Conservation (phyloP, 2,888 invertebrate genomes). For the Automeris io region DNA sequence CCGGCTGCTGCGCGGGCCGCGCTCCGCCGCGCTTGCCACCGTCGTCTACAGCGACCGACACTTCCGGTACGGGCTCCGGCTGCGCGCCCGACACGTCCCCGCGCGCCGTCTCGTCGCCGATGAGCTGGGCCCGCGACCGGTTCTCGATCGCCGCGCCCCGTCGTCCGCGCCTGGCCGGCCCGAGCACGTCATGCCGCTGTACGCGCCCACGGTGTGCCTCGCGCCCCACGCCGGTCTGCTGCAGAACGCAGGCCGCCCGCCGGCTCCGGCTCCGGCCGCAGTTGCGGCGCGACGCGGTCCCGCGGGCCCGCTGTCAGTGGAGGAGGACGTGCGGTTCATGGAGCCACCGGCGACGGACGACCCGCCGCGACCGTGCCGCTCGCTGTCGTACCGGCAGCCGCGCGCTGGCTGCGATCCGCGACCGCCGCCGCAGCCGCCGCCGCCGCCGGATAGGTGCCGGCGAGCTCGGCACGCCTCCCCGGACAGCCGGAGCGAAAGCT, state of each 20-base stretch:
- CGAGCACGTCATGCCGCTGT: slow-evolving; percentile 16
- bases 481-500: slow-evolving; percentile 16
- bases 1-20: slow-evolving; percentile 36
- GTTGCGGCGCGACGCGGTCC: slow-evolving; percentile 14
- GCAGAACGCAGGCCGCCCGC: slow-evolving; percentile 16
- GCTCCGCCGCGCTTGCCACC: slow-evolving; percentile 44
- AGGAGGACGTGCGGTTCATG: slow-evolving; percentile 14
- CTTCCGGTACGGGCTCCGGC: slow-evolving; percentile 61
- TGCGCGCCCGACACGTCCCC: slow-evolving; percentile 31
- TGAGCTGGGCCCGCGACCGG: slow-evolving; percentile 22
- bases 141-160: slow-evolving; percentile 13
- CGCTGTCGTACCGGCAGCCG: slow-evolving; percentile 11
- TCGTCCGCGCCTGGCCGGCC: slow-evolving; percentile 13
- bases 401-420: slow-evolving; percentile 18
- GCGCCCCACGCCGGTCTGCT: slow-evolving; percentile 15
- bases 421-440: slow-evolving; percentile 27
- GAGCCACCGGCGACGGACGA: slow-evolving; percentile 17
- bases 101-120: slow-evolving; percentile 21
- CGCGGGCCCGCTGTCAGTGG: slow-evolving; percentile 21
- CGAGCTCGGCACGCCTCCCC: slow-evolving; percentile 13
- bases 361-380: slow-evolving; percentile 13
- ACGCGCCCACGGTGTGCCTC: slow-evolving; percentile 10
- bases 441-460: slow-evolving; percentile 16
- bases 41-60: slow-evolving; percentile 71
- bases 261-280: slow-evolving; percentile 11